phyloP scores from a whole-genome alignment of 2,888 invertebrate species.

The Sepiola atlantica region DNA sequence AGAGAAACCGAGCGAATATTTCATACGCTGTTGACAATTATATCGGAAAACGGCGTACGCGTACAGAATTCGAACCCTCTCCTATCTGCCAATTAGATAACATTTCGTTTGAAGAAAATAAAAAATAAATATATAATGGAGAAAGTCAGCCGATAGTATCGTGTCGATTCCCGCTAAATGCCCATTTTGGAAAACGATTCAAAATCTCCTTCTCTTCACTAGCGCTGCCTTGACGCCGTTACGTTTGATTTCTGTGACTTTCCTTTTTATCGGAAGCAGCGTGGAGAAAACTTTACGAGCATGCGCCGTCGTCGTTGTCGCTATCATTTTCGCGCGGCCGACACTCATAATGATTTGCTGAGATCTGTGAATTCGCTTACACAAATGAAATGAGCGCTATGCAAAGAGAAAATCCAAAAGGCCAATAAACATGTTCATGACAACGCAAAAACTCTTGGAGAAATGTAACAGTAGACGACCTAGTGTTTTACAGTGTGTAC shows the following conservation, averaged over 20 bases:
- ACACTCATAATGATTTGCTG: neutral
- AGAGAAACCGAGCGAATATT: neutral
- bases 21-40: neutral
- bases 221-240: neutral
- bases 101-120: neutral
- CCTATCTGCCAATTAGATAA: neutral
- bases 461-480: too few relatives aligned
- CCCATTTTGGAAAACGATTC: neutral
- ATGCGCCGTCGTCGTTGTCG: neutral
- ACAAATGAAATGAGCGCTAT: neutral
- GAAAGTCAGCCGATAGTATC: neutral
- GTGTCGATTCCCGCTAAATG: neutral
- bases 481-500: too few relatives aligned
- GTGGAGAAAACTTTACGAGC: neutral
- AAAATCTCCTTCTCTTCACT: neutral
- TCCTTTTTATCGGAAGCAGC: neutral
- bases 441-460: too few relatives aligned
- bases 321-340: neutral
- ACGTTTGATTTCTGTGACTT: too few relatives aligned
- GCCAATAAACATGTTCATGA: too few relatives aligned
- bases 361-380: neutral
- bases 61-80: neutral
- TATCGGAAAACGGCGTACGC: neutral
- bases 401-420: too few relatives aligned
- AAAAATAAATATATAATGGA: neutral